Evolutionary conservation across 2,113 vertebrate genomes (phyloP).

Genomic region (Laterallus jamaicensis): DNA sequence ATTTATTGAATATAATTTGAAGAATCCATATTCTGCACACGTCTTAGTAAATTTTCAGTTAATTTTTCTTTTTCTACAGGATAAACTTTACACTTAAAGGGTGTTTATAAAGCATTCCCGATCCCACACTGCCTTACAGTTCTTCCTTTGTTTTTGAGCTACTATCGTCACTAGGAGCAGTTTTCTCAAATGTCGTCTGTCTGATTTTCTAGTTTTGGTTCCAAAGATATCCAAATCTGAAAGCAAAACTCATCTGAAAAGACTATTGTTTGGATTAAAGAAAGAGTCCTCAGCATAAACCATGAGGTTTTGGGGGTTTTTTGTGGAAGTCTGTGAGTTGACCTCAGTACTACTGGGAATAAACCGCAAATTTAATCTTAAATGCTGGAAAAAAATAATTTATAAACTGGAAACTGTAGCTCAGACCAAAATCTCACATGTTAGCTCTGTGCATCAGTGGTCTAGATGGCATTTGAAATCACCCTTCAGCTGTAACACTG

Average conservation of each 20-base stretch:
- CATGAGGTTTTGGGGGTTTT: neutral
- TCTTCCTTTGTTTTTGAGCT: neutral
- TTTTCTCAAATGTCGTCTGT: neutral
- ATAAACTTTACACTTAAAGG: neutral
- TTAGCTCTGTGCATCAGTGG: neutral
- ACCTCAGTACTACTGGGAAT: neutral
- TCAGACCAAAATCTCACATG: neutral
- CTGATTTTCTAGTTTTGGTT: neutral
- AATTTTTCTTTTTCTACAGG: neutral
- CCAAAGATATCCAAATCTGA: neutral
- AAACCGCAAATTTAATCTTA: neutral
- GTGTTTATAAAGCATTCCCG: neutral
- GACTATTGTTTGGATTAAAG: neutral
- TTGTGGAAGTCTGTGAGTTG: neutral
- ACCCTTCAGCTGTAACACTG: neutral
- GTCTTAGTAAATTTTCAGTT: neutral
- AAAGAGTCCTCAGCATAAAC: neutral
- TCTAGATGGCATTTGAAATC: neutral
- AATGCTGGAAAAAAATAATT: neutral
- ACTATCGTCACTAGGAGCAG: neutral
- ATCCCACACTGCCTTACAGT: too few species aligned
- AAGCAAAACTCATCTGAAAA: neutral
- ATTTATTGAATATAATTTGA: neutral
- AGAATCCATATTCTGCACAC: neutral
- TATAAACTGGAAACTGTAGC: neutral